A percentile compares a stretch with the other conserved stretches of the same genome.
Evolutionary conservation across 92 coral and sea anemone genomes (phyloP).

Genomic region (Actinostola sp.): DNA sequence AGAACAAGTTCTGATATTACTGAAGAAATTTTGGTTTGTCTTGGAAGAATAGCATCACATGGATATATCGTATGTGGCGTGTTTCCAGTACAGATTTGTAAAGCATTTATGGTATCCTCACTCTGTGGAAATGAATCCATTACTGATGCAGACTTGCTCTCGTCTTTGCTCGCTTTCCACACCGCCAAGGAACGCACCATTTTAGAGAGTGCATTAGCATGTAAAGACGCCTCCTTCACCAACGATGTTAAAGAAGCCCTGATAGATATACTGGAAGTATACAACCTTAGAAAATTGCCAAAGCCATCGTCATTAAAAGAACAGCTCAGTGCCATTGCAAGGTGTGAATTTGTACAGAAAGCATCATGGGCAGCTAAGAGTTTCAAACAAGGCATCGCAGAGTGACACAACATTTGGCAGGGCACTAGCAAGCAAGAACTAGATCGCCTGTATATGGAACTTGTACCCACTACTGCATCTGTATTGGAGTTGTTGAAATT

Average conservation of each 20-base stretch:
- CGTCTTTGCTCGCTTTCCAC: slow-evolving; percentile 22
- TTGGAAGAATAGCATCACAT: slow-evolving; percentile 37
- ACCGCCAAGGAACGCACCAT: slow-evolving; percentile 30
- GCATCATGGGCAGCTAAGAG: slow-evolving; percentile 26
- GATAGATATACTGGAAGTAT: slow-evolving; percentile 17
- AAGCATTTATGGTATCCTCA: slow-evolving; percentile 12
- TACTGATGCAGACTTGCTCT: slow-evolving; percentile 32
- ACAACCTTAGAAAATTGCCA: slow-evolving; percentile 20
- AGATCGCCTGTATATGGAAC: slow-evolving; percentile 6
- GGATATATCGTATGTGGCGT: slow-evolving; percentile 28
- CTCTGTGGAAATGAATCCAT: slow-evolving; percentile 22
- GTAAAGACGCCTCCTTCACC: neutral
- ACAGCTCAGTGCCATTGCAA: slow-evolving; percentile 20
- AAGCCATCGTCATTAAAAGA: slow-evolving; percentile 20
- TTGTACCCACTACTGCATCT: slow-evolving; percentile 12
- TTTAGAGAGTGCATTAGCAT: slow-evolving; percentile 17
- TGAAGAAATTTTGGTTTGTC: slow-evolving; percentile 17
- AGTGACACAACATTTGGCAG: slow-evolving; percentile 24
- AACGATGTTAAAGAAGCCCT: slow-evolving; percentile 12
- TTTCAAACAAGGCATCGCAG: slow-evolving; percentile 32
- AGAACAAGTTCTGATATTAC: slow-evolving; percentile 24
- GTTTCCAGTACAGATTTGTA: slow-evolving; percentile 36
- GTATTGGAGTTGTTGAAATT: slow-evolving; percentile 14
- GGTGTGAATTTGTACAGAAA: slow-evolving; percentile 28
- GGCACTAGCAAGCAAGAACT: slow-evolving; percentile 18